Percentiles rank a stretch among this genome's conserved stretches.
Conservation (phyloP, 2,797 vertebrate genomes). For the Lateolabrax maculatus region DNA sequence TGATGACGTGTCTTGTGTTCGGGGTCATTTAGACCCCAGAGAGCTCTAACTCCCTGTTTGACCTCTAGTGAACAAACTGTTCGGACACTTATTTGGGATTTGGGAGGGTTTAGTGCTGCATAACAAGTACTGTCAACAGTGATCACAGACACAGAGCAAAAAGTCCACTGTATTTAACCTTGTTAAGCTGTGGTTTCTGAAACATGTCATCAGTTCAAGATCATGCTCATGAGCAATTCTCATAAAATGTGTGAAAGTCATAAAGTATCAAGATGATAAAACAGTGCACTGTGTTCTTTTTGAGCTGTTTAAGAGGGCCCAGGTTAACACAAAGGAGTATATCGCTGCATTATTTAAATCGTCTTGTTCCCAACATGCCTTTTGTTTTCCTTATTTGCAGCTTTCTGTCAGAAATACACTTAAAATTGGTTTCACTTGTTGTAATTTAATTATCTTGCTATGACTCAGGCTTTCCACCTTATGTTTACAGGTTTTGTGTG, state of each 20-base stretch:
- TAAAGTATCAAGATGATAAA: neutral
- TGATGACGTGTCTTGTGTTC: neutral
- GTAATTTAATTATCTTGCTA: neutral
- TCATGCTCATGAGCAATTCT: neutral
- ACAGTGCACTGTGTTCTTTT: neutral
- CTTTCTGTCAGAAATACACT: neutral
- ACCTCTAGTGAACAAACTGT: neutral
- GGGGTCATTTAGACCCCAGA: no score
- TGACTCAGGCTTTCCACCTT: no score
- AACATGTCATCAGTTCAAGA: neutral
- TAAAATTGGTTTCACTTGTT: slow-evolving; percentile 11
- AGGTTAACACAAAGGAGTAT: no score
- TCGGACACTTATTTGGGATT: neutral
- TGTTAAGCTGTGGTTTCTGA: slow-evolving; percentile 1
- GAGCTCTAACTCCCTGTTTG: neutral
- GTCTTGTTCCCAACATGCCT: neutral
- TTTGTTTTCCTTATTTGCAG: slow-evolving; percentile 10
- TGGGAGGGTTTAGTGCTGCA: neutral
- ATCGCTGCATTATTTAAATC: neutral
- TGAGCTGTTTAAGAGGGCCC: neutral
- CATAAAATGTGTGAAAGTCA: neutral
- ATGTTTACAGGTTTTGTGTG: no score
- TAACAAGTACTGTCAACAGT: neutral
- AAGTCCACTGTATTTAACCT: neutral
- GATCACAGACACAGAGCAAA: neutral